A percentile compares a stretch with the other conserved stretches of the same genome.
phyloP scores from a whole-genome alignment of 2,888 invertebrate genomes.

The Oligia latruncula region DNA sequence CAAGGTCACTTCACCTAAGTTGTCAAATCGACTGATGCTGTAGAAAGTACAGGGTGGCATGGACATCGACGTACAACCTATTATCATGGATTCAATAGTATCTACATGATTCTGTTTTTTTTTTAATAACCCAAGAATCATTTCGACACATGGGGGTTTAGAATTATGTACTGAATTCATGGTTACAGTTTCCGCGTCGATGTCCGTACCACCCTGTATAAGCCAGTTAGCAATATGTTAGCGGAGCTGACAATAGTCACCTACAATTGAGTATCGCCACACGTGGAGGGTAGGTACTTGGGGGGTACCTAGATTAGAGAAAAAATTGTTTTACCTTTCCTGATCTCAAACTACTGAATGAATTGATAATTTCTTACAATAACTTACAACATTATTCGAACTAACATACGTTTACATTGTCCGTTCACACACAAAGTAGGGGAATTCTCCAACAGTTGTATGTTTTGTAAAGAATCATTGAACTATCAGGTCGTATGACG shows the following conservation, averaged over 20 bases:
- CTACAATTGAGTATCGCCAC: neutral
- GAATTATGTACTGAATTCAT: too few relatives aligned
- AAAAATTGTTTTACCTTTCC: neutral
- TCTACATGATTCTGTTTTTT: too few relatives aligned
- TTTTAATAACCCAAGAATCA: too few relatives aligned
- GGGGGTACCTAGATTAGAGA: neutral
- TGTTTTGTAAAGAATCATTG: constrained; percentile 50
- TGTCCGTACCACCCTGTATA: too few relatives aligned
- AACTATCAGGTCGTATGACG: constrained; percentile 37
- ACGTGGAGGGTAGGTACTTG: too few relatives aligned
- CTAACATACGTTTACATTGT: constrained; percentile 15
- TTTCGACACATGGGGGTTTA: too few relatives aligned
- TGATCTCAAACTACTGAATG: neutral
- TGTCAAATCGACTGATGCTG: too few relatives aligned
- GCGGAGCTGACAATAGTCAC: neutral
- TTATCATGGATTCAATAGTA: too few relatives aligned
- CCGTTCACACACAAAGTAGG: constrained; percentile 27
- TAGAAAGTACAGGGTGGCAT: too few relatives aligned
- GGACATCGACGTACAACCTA: too few relatives aligned
- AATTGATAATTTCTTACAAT: neutral
- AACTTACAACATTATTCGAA: neutral
- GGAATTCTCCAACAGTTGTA: constrained; percentile 19
- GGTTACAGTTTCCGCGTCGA: too few relatives aligned
- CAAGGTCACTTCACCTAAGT: too few relatives aligned
- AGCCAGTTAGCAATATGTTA: neutral